Evolutionary conservation across 1,140 invertebrate genomes (phyloP).

Genomic region (Dreissena rostriformis): DNA sequence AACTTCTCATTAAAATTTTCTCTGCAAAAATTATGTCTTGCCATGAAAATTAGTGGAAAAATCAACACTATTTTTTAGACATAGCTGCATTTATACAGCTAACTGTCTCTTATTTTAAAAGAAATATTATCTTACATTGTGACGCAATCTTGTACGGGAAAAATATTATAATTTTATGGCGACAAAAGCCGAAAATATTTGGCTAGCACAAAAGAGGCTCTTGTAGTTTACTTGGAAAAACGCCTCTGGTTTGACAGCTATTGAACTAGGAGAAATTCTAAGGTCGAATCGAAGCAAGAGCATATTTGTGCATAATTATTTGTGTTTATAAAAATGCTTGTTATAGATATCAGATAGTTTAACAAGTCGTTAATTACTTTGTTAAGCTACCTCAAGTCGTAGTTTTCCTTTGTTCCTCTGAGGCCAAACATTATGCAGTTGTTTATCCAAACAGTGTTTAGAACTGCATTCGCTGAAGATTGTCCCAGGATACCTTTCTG

Average conservation of each 20-base stretch:
- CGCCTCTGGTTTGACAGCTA: background rate
- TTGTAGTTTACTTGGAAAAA: conserved; percentile 3
- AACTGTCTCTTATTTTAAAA: no score
- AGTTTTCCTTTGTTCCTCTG: conserved; percentile 18
- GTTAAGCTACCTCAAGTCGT: background rate
- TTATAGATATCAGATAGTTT: background rate
- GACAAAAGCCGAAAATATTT: background rate
- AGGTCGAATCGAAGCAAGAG: background rate
- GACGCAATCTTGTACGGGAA: background rate
- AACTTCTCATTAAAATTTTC: no score
- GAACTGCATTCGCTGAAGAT: background rate
- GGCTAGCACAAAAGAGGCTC: background rate
- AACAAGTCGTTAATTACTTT: background rate
- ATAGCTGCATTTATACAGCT: no score
- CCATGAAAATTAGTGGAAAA: no score
- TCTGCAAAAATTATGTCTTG: no score
- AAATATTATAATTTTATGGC: background rate
- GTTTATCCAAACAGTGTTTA: conserved; percentile 8
- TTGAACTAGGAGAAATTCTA: background rate
- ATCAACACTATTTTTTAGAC: no score
- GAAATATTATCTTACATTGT: no score
- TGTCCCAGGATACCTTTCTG: conserved; percentile 3
- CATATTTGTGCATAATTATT: background rate
- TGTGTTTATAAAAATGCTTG: background rate
- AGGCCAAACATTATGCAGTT: conserved; percentile 21